Evolutionary conservation across 2,888 invertebrate species (phyloP), one percentile per base, ranked within the genome.

Genomic region (Lissonota sp.): DNA sequence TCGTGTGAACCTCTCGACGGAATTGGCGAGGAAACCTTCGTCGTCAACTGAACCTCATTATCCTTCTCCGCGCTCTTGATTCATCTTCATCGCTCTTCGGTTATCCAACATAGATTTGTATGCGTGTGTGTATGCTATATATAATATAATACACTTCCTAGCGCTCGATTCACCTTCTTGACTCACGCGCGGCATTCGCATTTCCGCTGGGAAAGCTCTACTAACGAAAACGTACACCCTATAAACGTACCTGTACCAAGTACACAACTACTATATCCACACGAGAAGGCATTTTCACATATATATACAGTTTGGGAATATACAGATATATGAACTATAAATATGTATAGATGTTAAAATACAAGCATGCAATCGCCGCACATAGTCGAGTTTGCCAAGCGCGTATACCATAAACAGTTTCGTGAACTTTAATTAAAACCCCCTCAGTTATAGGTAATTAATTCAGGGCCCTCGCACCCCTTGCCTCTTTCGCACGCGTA

Each of bases 361-460:
- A 74, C 78, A 42, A 26, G 10, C 37, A 76, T 72, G 72, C 69
- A 76, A 79, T 78, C 67, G 3, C 49, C 49, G 69, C 72, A 55
- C 57, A 73, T 72, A 71, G 69, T 55, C 40, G 77, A 80, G 71
- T 74, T 73, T 62, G 58, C 26, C 3, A 26, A 55, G 64, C 63
- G 72, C 49, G 67, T 74, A 66, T 72, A 82, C 83, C 82, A 83
- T 85, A 85, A 88, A 86, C 86, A 87, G 85, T 84, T 84, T 63
- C 70, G 67, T 77, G 81, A 87, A 86, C 86, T 88, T 88, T 87
- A 87, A 88, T 88, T 87, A 88, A 86, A 86, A 84, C 81, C 84
- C 80, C 70, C 80, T 77, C 69, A 83, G 86, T 84, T 88, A 88
- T 82, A 85, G 85, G 84, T 85, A 86, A 87, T 88, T 86, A 88